Conservation (phyloP, 1,140 invertebrate genomes). For the Sitodiplosis mosellana region DNA sequence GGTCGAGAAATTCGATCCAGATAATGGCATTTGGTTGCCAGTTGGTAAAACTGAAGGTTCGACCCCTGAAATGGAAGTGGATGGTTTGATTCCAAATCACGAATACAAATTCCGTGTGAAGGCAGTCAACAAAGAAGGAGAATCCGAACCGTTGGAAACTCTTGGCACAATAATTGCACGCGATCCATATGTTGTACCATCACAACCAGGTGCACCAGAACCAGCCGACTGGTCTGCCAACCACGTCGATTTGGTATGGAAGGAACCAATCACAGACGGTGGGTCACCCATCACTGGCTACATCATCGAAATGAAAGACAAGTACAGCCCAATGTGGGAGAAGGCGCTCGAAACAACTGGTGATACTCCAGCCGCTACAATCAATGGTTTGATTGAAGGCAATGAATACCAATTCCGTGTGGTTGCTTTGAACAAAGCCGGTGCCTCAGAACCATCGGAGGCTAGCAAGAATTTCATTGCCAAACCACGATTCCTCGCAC, state of each 20-base stretch:
- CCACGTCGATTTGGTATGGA: constrained; percentile 76
- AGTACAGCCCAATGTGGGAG: constrained; percentile 85
- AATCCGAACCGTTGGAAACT: constrained; percentile 91
- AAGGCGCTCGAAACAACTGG: constrained; percentile 66
- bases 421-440: constrained; percentile 87
- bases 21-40: constrained; percentile 77
- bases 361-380: constrained; percentile 42
- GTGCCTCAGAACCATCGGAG: constrained; percentile 73
- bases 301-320: constrained; percentile 93
- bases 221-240: constrained; percentile 82
- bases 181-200: constrained; percentile 82
- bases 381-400: constrained; percentile 83
- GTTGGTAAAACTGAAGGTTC: constrained; percentile 58
- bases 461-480: constrained; percentile 76
- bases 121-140: constrained; percentile 91
- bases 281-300: constrained; percentile 86
- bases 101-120: constrained; percentile 97
- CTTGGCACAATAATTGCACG: constrained; percentile 82
- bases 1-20: constrained; percentile 88
- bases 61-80: constrained; percentile 72
- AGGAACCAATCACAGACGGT: constrained; percentile 63
- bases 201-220: constrained; percentile 66
- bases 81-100: constrained; percentile 75
- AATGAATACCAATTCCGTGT: constrained; percentile 98
- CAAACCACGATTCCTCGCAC: constrained; percentile 79